Evolutionary conservation across 2,113 vertebrate species (phyloP).

Genomic region (Collichthys lucidus): DNA sequence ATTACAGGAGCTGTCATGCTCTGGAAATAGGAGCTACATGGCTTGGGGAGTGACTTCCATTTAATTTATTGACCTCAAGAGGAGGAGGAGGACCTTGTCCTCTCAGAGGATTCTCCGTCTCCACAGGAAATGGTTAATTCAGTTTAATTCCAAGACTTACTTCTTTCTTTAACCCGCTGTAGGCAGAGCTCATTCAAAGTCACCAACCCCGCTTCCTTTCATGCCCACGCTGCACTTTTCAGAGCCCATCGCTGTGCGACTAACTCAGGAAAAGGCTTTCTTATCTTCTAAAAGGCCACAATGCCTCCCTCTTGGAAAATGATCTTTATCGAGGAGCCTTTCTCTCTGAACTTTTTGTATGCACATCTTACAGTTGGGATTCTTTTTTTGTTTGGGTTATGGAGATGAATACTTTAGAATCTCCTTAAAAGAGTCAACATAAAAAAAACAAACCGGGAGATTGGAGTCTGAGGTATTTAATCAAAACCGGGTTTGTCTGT

Average conservation of each 20-base stretch:
- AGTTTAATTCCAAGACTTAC: slow-evolving; percentile 41
- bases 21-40: slow-evolving; percentile 33
- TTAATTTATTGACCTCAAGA: slow-evolving; percentile 33
- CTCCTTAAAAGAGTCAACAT: slow-evolving; percentile 34
- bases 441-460: slow-evolving; percentile 23
- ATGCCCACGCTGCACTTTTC: slow-evolving; percentile 23
- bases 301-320: slow-evolving; percentile 58
- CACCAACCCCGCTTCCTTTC: slow-evolving; percentile 23
- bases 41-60: slow-evolving; percentile 26
- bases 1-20: slow-evolving; percentile 55
- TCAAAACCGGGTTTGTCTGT: slow-evolving; percentile 55
- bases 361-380: slow-evolving; percentile 37
- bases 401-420: slow-evolving; percentile 54
- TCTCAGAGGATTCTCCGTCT: slow-evolving; percentile 4
- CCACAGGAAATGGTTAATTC: slow-evolving; percentile 40
- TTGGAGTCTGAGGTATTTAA: slow-evolving; percentile 53
- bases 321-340: slow-evolving; percentile 64
- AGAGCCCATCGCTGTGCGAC: slow-evolving; percentile 33
- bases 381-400: slow-evolving; percentile 17
- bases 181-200: slow-evolving; percentile 52
- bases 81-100: slow-evolving; percentile 9
- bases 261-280: slow-evolving; percentile 52
- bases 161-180: slow-evolving; percentile 32
- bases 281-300: slow-evolving; percentile 66
- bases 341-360: slow-evolving; percentile 51